Evolutionary conservation across 2,797 vertebrate genomes (phyloP), one percentile per base, ranked within the genome.

Genomic region (Molossus molossus): DNA sequence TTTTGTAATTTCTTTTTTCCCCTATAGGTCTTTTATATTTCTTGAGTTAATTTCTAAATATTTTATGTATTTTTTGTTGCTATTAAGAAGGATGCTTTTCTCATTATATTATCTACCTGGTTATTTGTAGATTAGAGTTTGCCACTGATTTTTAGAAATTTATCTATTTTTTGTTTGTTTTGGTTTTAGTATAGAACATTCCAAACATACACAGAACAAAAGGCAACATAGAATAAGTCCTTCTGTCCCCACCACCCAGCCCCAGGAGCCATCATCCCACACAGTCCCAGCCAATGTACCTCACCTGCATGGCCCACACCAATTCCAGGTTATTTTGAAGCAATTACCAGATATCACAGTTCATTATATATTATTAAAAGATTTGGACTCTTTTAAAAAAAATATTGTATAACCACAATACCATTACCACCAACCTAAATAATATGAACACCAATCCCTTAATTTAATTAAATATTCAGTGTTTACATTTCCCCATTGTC

Each of bases 161-260:
- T 50, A 9, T n/a, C 11, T 82, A 45, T 58, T 80, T 88, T 88
- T 94, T 77, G 17, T 85, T 92, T 95, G 20, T 29, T 92, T 58
- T 58, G 5, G 4, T 87, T 91, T 90, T 83, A 17, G 40, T 53
- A 23, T 64, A 60, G 77, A 84, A 94, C 67, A 40, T 50, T 72
- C 5, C 25, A 87, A 94, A 64, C 50, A 29, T 25, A 37, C 6
- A 69, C 13, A 17, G 17, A 93, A 83, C 21, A 48, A 57, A 93
- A 90, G n/a, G 37, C 23, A 76, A 29, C 45, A n/a, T 48, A 27
- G 3, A 72, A 72, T 50, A 60, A 40, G 75, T 80, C 25, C 4
- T 27, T 29, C 6, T 45, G 15, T 9, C 53, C 18, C 37, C 14
- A 82, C 18, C 21, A 21, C 23, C 20, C 70, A 87, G 17, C 6